Conservation (phyloP, 1,140 invertebrate genomes). For the Sinonovacula constricta region DNA sequence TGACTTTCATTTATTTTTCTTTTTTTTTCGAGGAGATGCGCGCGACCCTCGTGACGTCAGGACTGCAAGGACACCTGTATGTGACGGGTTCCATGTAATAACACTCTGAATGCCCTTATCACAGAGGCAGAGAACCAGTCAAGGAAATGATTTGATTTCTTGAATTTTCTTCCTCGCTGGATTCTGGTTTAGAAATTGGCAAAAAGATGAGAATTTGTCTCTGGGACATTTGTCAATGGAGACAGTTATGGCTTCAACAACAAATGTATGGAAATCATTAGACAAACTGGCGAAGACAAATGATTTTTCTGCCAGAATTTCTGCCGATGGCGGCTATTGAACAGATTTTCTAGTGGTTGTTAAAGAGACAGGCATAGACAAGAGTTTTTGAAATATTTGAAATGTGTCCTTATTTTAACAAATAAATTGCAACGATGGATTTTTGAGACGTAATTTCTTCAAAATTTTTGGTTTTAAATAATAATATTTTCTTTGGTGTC, state of each 20-base stretch:
- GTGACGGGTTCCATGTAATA: conserved; percentile 24
- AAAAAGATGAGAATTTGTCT: conserved; percentile 52
- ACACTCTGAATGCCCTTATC: conserved; percentile 30
- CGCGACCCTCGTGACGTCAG: not conserved
- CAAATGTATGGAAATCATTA: conserved; percentile 53
- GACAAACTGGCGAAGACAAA: conserved; percentile 6
- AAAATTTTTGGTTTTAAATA: no score
- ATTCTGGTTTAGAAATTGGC: conserved; percentile 51
- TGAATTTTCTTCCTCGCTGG: conserved; percentile 48
- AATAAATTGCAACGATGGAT: no score
- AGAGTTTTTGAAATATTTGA: no score
- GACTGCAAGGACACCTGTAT: conserved; percentile 10
- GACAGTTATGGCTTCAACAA: conserved; percentile 48
- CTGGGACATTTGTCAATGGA: conserved; percentile 45
- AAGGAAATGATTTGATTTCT: conserved; percentile 52
- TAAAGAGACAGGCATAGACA: no score
- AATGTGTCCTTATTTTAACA: no score
- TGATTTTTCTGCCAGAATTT: not conserved
- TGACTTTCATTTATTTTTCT: no score
- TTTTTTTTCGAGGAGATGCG: no score
- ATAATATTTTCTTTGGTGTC: no score
- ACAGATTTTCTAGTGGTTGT: no score
- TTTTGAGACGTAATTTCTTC: no score
- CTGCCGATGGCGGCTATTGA: no score
- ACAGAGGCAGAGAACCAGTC: conserved; percentile 2